These are phyloP conservation scores for Drosophila melanica DNA, from an alignment of 1,140 invertebrate species.

Conservation along the genomic window DNA sequence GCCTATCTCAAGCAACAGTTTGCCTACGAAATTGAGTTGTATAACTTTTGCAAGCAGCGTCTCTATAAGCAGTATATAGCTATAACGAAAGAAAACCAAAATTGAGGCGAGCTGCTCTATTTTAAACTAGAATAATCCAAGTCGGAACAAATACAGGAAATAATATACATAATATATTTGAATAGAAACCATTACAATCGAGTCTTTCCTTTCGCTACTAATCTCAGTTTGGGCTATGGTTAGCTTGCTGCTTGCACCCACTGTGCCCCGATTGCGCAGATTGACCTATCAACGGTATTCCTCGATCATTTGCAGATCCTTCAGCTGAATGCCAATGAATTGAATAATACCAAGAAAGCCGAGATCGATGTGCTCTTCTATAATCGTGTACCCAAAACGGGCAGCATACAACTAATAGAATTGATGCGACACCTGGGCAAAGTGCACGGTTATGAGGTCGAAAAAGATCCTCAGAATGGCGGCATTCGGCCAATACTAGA, in stretches of 20 bases:
- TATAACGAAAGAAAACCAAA: slow-evolving; percentile 83
- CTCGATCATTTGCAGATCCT: slow-evolving; percentile 64
- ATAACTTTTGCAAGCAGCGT: slow-evolving; percentile 94
- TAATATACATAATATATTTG: neutral
- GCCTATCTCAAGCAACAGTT: slow-evolving; percentile 65
- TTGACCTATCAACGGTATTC: slow-evolving; percentile 20
- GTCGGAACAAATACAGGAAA: slow-evolving; percentile 1
- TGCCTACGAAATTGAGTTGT: slow-evolving; percentile 92
- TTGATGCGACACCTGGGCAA: slow-evolving; percentile 90
- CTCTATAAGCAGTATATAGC: slow-evolving; percentile 92
- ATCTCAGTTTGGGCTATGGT: slow-evolving; percentile 44
- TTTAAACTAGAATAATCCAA: neutral
- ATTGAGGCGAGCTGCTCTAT: neutral
- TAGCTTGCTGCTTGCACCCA: slow-evolving; percentile 33
- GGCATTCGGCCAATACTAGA: slow-evolving; percentile 62
- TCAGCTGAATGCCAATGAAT: slow-evolving; percentile 52
- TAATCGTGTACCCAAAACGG: slow-evolving; percentile 94
- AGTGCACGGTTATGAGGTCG: slow-evolving; percentile 87
- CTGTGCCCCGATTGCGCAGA: neutral
- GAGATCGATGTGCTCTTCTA: slow-evolving; percentile 92
- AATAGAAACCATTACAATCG: neutral
- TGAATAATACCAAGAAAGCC: slow-evolving; percentile 92
- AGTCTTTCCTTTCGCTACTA: slow-evolving; percentile 60
- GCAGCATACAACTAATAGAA: slow-evolving; percentile 94
- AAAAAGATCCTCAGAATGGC: slow-evolving; percentile 71